Evolutionary conservation across 2,888 invertebrate genomes (phyloP), one percentile per base, ranked within the genome.

Genomic region (Cryptosula pallasiana): DNA sequence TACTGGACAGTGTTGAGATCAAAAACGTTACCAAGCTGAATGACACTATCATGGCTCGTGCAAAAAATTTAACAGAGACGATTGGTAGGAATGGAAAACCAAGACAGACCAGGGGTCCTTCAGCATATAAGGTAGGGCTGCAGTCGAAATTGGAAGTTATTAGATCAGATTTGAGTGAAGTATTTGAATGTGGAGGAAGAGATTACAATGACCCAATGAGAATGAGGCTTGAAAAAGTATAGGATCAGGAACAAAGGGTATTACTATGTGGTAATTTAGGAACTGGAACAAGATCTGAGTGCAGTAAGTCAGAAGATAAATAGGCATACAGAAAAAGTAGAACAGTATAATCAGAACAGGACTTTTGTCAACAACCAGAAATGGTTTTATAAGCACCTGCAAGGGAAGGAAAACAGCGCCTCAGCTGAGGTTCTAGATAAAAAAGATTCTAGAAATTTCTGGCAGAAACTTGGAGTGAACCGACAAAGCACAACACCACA

Each of bases 1-100:
- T 57, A 57, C 57, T 57, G n/a, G 57, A 57, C n/a, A 16, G 57
- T 57, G 57, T 25, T 57, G 57, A 57, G 57, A 57, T 57, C 57
- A 57, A 57, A 16, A 57, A 25, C n/a, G n/a, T 57, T 23, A 57
- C 25, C 20, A 23, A 13, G 25, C 57, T 57, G n/a, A 57, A 57
- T 57, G 57, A 57, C 25, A 57, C 25, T 25, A 57, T 57, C 57
- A n/a, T 57, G 57, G 57, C 57, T 57, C n/a, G 57, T 57, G 57
- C 57, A 57, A 57, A 57, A 57, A 13, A 16, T 25, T 5, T 57
- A 57, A 25, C 57, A 25, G 57, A 23, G n/a, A 57, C 20, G 25
- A 9, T 25, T 5, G n/a, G 57, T 16, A 57, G 25, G 25, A 57
- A 57, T 57, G 25, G 25, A 25, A 25, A 57, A 57, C 25, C 5